phyloP scores from a whole-genome alignment of 2,797 vertebrate species.

The Phaenicophaeus curvirostris region DNA sequence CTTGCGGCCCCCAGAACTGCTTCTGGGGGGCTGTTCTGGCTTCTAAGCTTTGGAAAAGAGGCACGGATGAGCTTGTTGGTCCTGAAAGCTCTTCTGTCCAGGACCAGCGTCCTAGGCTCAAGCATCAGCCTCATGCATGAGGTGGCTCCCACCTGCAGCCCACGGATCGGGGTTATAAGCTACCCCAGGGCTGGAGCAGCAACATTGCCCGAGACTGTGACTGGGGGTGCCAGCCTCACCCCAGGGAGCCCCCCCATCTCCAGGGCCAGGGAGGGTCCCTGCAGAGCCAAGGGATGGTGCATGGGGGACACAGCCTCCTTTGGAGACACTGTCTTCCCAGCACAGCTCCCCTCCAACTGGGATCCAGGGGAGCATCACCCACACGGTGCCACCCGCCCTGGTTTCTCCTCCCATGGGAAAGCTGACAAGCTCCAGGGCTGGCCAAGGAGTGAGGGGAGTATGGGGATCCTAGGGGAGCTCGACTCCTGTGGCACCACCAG shows the following conservation, averaged over 20 bases:
- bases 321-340: neutral
- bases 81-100: rapidly evolving
- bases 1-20: rapidly evolving
- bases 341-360: rapidly evolving
- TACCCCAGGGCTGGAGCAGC: neutral
- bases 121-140: rapidly evolving
- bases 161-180: rapidly evolving
- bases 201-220: neutral
- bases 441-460: neutral
- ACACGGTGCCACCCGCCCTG: rapidly evolving
- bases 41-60: neutral
- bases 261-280: neutral
- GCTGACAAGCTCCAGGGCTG: neutral
- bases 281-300: rapidly evolving
- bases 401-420: neutral
- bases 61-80: rapidly evolving
- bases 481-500: rapidly evolving
- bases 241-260: neutral
- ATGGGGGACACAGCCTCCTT: rapidly evolving
- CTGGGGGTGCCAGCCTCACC: neutral
- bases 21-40: neutral
- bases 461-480: neutral
- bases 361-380: rapidly evolving
- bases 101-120: rapidly evolving
- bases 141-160: neutral